Conservation (phyloP, 2,797 vertebrate genomes). For the Channallabes apus region DNA sequence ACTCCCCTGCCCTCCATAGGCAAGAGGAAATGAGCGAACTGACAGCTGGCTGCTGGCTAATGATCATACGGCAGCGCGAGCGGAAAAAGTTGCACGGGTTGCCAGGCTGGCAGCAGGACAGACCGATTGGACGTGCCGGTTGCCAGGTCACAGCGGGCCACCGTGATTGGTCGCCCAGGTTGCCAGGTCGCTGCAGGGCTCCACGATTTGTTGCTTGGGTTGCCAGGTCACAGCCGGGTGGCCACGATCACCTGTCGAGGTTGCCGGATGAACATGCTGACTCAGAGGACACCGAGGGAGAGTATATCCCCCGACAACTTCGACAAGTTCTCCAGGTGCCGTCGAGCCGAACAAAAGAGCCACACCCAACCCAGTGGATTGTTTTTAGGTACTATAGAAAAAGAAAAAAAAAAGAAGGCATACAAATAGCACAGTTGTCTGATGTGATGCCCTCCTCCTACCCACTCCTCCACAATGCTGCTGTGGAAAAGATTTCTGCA, state of each 20-base stretch:
- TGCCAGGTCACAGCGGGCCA: conserved; percentile 60
- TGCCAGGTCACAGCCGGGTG: conserved; percentile 60
- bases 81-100: conserved; percentile 38
- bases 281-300: conserved; percentile 12
- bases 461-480: conserved; percentile 29
- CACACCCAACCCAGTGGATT: conserved; percentile 14
- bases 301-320: not conserved
- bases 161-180: conserved; percentile 58
- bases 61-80: conserved; percentile 39
- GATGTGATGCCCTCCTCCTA: conserved; percentile 40
- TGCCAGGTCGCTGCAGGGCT: conserved; percentile 58
- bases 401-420: conserved; percentile 27
- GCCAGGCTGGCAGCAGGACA: conserved; percentile 38
- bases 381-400: conserved; percentile 8
- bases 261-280: conserved; percentile 13
- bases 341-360: not conserved
- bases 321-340: not conserved
- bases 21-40: conserved; percentile 46
- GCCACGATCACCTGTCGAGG: conserved; percentile 38
- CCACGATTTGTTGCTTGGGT: conserved; percentile 57
- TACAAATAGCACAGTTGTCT: conserved; percentile 39
- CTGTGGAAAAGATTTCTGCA: conserved; percentile 46
- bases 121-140: conserved; percentile 52
- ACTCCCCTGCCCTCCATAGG: conserved; percentile 42
- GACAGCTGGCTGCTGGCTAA: conserved; percentile 55